A percentile compares a stretch with the other conserved stretches of the same genome.
Conservation (phyloP, 2,797 vertebrate genomes). For the Fundulus diaphanus region DNA sequence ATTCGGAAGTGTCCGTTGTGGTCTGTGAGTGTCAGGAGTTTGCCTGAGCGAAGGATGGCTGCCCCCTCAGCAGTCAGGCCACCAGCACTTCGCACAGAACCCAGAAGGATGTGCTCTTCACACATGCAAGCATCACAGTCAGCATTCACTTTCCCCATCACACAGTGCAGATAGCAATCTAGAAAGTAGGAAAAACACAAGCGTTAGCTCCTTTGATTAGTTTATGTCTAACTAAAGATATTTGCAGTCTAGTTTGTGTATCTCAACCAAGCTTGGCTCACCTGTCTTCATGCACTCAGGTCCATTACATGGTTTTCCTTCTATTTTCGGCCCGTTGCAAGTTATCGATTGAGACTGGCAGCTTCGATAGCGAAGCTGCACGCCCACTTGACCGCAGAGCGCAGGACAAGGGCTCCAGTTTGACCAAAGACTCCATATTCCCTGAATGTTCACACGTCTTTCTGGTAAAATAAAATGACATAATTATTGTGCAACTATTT, state of each 20-base stretch:
- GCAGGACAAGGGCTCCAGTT: constrained; percentile 90
- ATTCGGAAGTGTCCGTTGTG: constrained; percentile 89
- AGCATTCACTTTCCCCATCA: constrained; percentile 86
- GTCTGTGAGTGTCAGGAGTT: constrained; percentile 86
- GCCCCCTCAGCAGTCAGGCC: constrained; percentile 79
- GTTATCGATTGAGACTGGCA: constrained; percentile 80
- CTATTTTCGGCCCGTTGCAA: constrained; percentile 87
- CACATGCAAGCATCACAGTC: constrained; percentile 93
- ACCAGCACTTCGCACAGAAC: constrained; percentile 86
- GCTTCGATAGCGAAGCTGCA: constrained; percentile 87
- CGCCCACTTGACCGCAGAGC: constrained; percentile 85
- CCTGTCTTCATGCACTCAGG: constrained; percentile 83
- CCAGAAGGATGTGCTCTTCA: constrained; percentile 86
- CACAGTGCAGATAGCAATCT: constrained; percentile 89
- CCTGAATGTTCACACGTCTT: constrained; percentile 54
- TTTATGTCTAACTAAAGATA: neutral
- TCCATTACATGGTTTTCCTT: constrained; percentile 86
- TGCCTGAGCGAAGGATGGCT: constrained; percentile 78
- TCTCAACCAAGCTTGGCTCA: constrained; percentile 15
- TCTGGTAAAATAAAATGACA: constrained; percentile 37
- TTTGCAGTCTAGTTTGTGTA: neutral
- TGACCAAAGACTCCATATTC: constrained; percentile 89
- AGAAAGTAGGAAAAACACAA: constrained; percentile 15
- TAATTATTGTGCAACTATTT: constrained; percentile 1
- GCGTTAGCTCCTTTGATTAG: neutral